These are phyloP conservation scores for Caerostris extrusa DNA, from an alignment of 1,140 invertebrate species.

Conservation along the genomic window DNA sequence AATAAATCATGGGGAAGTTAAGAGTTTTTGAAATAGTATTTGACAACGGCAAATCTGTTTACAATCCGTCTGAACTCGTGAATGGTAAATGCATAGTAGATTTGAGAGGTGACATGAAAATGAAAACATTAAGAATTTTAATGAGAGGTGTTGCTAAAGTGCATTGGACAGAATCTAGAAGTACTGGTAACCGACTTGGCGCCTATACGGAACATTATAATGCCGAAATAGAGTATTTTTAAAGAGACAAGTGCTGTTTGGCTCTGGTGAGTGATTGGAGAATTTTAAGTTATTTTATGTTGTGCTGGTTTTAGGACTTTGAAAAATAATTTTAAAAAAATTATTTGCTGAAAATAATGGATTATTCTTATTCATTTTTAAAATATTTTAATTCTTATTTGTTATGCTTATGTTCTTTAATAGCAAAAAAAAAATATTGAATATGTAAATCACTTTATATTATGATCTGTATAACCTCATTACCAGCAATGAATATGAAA, in stretches of 20 bases:
- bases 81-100: conserved; percentile 82
- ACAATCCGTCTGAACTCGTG: conserved; percentile 82
- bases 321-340: too few relatives aligned
- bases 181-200: conserved; percentile 82
- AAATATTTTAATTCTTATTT: too few relatives aligned
- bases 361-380: too few relatives aligned
- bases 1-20: conserved; percentile 82
- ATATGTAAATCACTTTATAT: too few relatives aligned
- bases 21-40: conserved; percentile 83
- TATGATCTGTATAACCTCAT: too few relatives aligned
- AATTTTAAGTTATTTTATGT: too few relatives aligned
- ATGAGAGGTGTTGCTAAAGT: conserved; percentile 83
- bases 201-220: conserved; percentile 84
- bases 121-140: conserved; percentile 82
- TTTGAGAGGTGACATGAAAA: conserved; percentile 83
- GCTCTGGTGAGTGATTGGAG: conserved; percentile 80
- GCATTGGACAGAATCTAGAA: conserved; percentile 83
- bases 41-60: conserved; percentile 82
- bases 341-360: too few relatives aligned
- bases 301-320: too few relatives aligned
- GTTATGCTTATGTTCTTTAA: too few relatives aligned
- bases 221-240: conserved; percentile 83
- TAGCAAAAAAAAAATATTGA: too few relatives aligned
- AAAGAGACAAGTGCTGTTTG: conserved; percentile 82
- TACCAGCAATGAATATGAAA: too few relatives aligned